Percentiles rank a stretch among this genome's conserved stretches.
These are phyloP conservation scores for Talpa occidentalis DNA, from an alignment of 2,113 vertebrate species.

Conservation along the genomic window DNA sequence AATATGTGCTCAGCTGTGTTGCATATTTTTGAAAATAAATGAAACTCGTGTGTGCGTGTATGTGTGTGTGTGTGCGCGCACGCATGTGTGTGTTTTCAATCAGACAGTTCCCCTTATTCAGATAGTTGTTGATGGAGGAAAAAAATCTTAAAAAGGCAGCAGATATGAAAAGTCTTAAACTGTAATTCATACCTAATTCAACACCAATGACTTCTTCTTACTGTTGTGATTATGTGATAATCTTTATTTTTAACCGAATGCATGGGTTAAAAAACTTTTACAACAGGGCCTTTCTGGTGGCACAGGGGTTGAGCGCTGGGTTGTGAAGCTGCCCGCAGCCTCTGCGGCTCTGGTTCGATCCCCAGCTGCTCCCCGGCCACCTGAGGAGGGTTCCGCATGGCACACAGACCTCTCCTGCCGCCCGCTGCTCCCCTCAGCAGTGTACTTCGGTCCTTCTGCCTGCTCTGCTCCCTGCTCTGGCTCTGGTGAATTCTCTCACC, in stretches of 20 bases:
- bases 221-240: background rate
- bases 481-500: too few species aligned
- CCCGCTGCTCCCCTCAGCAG: too few species aligned
- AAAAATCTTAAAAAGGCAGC: background rate
- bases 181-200: conserved; percentile 1
- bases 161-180: conserved; percentile 12
- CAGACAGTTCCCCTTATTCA: background rate
- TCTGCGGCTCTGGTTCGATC: too few species aligned
- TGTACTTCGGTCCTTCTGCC: too few species aligned
- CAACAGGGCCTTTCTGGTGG: too few species aligned
- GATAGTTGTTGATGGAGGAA: background rate
- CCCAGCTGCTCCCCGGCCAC: too few species aligned
- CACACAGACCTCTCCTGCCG: too few species aligned
- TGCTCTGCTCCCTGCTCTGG: too few species aligned
- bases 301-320: too few species aligned
- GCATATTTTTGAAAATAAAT: background rate
- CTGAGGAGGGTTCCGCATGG: too few species aligned
- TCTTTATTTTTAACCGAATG: background rate
- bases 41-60: background rate
- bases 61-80: background rate
- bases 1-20: background rate
- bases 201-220: background rate
- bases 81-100: background rate
- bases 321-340: too few species aligned
- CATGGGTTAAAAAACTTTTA: background rate